Evolutionary conservation across 2,797 vertebrate species (phyloP).

Genomic region (Phataginus tricuspis): DNA sequence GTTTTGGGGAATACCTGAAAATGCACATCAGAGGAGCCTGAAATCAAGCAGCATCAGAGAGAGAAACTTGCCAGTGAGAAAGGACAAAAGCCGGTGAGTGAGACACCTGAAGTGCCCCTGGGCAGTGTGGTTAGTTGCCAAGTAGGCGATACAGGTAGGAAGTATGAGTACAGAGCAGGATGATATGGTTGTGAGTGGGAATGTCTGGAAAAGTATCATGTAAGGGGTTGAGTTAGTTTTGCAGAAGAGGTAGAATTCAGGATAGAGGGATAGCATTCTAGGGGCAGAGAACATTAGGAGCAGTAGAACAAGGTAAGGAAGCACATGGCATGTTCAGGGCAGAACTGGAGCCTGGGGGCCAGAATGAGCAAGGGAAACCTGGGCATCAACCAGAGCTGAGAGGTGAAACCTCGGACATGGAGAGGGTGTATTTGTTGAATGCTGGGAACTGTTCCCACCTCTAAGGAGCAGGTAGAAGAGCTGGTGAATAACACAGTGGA

Average conservation of each 20-base stretch:
- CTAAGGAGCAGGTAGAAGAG: background rate
- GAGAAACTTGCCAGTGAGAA: background rate
- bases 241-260: background rate
- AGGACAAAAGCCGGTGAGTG: constrained; percentile 2
- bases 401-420: background rate
- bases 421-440: background rate
- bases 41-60: background rate
- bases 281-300: background rate
- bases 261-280: background rate
- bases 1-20: background rate
- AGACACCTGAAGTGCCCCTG: background rate
- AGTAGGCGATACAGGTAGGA: background rate
- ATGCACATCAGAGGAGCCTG: background rate
- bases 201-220: background rate
- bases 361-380: background rate
- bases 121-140: background rate
- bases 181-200: background rate
- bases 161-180: background rate
- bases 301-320: background rate
- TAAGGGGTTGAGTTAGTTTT: background rate
- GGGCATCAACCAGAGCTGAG: background rate
- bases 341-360: background rate
- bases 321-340: background rate
- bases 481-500: background rate
- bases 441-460: background rate